Base-by-base conservation (phyloP, 2,888 invertebrate species). In the Abscondita cerata region DNA sequence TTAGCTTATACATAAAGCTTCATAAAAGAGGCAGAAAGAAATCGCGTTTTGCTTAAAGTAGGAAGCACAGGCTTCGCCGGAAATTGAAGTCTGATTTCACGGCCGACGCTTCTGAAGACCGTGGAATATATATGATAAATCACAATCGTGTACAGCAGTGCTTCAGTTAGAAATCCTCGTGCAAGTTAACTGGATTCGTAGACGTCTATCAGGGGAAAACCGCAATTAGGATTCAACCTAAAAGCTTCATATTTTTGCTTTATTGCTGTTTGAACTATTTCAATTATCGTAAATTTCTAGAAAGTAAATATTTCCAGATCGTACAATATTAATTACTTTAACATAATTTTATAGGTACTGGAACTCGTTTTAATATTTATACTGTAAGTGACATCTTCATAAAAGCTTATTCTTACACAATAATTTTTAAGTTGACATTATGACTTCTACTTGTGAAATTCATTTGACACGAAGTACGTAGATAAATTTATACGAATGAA, bases 81-180 rank as follows among this genome's bases (percentile, higher is more conserved):
- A 72, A 71, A 72, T 72, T 71, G 70, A 69, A 63, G 67, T 57
- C 70, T 67, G 72, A 72, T 71, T 72, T 72, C 70, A 71, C 70
- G 72, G 65, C 63, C 62, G 61, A 65, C 70, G 69, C 68, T 48
- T 25, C 12, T 68, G 58, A 67, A 68, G 62, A 69, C 69, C 69
- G 59, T 66, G 60, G 70, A 70, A 70, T 70, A 69, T 71, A 70
- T 70, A 71, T 70, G 70, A 72, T 71, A 72, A 72, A 72, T 60
- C 63, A 58, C 57, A 41, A 33, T 54, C 47, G 46, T 41, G 50
- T 65, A 50, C 62, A 59, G 56, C 56, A 41, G 36, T 51, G 46
- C 46, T 48, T 31, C 57, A 46, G 46, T 41, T 55, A 16, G 52
- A 56, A 56, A 55, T 16, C 51, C 51, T 41, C 13, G 41, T 40